Conservation (phyloP, 2,797 vertebrate genomes). For the Ataeniobius toweri region DNA sequence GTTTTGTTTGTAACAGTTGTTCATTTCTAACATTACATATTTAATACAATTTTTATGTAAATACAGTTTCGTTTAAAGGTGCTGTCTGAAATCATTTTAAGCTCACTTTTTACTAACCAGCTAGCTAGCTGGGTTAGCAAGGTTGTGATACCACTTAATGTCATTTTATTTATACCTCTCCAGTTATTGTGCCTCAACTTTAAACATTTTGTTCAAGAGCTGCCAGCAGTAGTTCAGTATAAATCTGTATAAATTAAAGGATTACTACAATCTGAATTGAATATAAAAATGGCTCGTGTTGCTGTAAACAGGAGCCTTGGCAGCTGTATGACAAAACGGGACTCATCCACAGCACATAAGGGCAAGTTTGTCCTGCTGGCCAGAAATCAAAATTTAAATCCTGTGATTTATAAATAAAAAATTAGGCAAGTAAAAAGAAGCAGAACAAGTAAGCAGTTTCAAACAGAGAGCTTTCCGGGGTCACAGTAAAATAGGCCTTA, state of each 20-base stretch:
- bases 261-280: not conserved
- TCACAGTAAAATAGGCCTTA: no score
- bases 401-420: no score
- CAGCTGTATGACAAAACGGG: not conserved
- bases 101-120: constrained; percentile 2
- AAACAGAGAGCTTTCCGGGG: no score
- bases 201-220: not conserved
- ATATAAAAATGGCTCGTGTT: no score
- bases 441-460: no score
- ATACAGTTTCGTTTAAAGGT: constrained; percentile 5
- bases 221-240: not conserved
- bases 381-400: no score
- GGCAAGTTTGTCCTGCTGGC: not conserved
- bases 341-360: not conserved
- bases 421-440: no score
- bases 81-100: not conserved
- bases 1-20: constrained; percentile 3
- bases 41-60: constrained; percentile 7
- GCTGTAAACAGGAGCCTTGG: not conserved
- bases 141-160: not conserved
- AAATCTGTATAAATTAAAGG: not conserved
- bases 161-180: not conserved
- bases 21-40: constrained; percentile 31
- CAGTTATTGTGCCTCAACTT: not conserved
- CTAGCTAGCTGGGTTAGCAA: not conserved